phyloP scores from a whole-genome alignment of 2,888 invertebrate genomes.

The Ormyrus thymus region DNA sequence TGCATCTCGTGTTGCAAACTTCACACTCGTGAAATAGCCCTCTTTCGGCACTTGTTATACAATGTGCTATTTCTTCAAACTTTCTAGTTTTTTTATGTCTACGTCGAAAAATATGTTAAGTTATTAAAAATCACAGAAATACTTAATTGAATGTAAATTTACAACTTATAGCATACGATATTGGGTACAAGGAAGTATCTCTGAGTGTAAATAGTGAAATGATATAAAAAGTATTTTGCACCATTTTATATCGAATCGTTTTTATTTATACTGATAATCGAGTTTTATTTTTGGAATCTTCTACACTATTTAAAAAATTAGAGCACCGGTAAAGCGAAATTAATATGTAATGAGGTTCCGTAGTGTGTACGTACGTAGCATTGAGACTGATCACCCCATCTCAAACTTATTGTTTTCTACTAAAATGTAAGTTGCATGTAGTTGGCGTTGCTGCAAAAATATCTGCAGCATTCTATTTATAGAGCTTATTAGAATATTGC shows the following conservation, averaged over 20 bases:
- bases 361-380: conserved; percentile 45
- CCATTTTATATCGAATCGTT: conserved; percentile 44
- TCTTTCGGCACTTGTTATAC: background rate
- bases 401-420: conserved; percentile 30
- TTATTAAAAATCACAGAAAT: background rate
- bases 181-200: conserved; percentile 40
- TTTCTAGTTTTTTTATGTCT: background rate
- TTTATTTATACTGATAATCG: conserved; percentile 42
- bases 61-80: background rate
- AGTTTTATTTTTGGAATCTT: conserved; percentile 51
- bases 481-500: conserved; percentile 39
- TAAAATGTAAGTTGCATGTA: conserved; percentile 29
- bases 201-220: conserved; percentile 39
- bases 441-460: conserved; percentile 14
- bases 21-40: no score
- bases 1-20: no score
- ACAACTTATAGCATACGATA: conserved; percentile 41
- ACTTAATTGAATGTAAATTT: conserved; percentile 18
- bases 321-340: conserved; percentile 3
- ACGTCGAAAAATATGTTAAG: background rate
- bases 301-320: conserved; percentile 29
- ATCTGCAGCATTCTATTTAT: conserved; percentile 37
- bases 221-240: conserved; percentile 49
- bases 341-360: conserved; percentile 32
- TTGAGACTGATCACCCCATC: conserved; percentile 52